phyloP scores from a whole-genome alignment of 2,113 vertebrate species.

The Peromyscus californicus region DNA sequence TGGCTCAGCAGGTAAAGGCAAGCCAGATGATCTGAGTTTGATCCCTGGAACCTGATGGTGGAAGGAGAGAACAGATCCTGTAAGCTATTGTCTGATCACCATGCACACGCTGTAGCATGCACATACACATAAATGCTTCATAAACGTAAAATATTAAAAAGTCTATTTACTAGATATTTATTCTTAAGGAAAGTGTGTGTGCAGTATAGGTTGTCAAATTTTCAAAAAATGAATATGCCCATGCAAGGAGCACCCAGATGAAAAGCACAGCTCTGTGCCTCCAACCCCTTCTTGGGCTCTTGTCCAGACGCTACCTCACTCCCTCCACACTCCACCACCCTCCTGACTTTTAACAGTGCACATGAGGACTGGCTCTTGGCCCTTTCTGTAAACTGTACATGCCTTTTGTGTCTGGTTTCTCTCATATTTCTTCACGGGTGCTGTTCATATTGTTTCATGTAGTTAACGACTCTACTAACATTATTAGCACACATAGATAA shows the following conservation, averaged over 20 bases:
- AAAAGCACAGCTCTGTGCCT: not conserved
- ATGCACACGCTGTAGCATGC: not conserved
- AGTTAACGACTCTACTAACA: not conserved
- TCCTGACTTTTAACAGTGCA: not conserved
- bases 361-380: not conserved
- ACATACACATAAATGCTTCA: not conserved
- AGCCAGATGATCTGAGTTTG: no score
- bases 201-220: not conserved
- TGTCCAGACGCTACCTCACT: not conserved
- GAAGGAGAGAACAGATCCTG: not conserved
- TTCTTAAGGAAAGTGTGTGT: not conserved
- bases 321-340: no score
- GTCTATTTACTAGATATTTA: not conserved
- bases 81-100: not conserved
- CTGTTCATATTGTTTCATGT: not conserved
- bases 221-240: not conserved
- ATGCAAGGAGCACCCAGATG: not conserved
- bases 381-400: not conserved
- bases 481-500: not conserved
- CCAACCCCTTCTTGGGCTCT: not conserved
- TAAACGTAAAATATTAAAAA: not conserved
- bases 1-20: not conserved
- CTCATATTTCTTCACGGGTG: not conserved
- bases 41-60: not conserved
- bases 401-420: slow-evolving; percentile 11